A percentile compares a stretch with the other conserved stretches of the same genome.
Evolutionary conservation across 2,113 vertebrate species (phyloP).

Genomic region (Anoura caudifer): DNA sequence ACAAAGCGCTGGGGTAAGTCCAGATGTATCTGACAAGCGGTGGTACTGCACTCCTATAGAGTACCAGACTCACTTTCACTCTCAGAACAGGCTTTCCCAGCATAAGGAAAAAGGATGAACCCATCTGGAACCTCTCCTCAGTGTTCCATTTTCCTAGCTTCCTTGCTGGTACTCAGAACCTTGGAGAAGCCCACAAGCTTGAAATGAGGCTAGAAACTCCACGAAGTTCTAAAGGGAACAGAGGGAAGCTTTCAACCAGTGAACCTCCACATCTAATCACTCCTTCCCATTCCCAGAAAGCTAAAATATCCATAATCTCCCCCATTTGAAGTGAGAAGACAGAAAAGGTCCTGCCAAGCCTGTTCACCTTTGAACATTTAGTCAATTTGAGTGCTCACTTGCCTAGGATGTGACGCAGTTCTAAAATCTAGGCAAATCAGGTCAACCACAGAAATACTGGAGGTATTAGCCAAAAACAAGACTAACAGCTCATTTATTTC

Average conservation of each 20-base stretch:
- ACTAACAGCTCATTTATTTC: background rate
- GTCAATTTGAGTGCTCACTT: background rate
- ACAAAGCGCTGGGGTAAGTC: background rate
- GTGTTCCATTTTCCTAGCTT: background rate
- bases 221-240: background rate
- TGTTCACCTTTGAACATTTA: background rate
- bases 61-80: background rate
- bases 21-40: background rate
- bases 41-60: background rate
- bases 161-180: background rate
- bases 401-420: background rate
- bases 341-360: background rate
- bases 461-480: background rate
- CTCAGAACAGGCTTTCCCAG: background rate
- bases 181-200: background rate
- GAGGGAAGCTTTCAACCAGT: background rate
- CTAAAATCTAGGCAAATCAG: background rate
- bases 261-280: background rate
- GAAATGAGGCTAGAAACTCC: background rate
- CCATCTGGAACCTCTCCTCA: background rate
- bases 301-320: background rate
- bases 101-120: background rate
- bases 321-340: background rate
- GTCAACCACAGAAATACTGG: background rate
- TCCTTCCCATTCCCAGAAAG: background rate